Evolutionary conservation across 2,888 invertebrate genomes (phyloP).

Genomic region (Epistrophe eligans): DNA sequence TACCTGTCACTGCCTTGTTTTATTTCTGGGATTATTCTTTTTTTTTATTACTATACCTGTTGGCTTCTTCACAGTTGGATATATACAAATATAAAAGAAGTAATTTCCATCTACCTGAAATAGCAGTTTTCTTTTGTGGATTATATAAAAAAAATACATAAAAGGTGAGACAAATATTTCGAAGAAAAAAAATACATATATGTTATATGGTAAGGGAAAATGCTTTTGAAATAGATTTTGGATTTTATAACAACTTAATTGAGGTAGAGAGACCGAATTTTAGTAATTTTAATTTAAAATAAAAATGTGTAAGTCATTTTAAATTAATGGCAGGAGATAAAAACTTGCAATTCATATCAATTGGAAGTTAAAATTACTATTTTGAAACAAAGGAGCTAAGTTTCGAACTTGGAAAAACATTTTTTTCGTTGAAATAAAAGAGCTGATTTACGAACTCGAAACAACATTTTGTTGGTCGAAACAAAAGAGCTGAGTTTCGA

Average conservation of each 20-base stretch:
- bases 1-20: constrained; percentile 52
- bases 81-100: constrained; percentile 33
- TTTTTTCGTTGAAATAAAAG: no score
- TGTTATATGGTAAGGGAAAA: background rate
- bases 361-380: background rate
- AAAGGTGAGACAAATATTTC: constrained; percentile 58
- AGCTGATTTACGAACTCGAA: background rate
- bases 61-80: constrained; percentile 60
- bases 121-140: constrained; percentile 62
- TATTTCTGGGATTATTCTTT: constrained; percentile 59
- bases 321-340: background rate
- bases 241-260: constrained; percentile 8
- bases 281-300: background rate
- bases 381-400: background rate
- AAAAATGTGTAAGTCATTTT: background rate
- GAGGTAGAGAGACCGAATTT: background rate
- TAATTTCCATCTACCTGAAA: constrained; percentile 55
- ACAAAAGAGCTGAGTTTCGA: constrained; percentile 53
- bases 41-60: constrained; percentile 32
- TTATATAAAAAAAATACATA: constrained; percentile 53
- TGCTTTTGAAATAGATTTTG: background rate
- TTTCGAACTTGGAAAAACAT: background rate
- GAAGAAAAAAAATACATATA: background rate
- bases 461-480: background rate
- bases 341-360: background rate